Conservation (phyloP, 2,113 vertebrate species). For the Mormyrus iriodes region DNA sequence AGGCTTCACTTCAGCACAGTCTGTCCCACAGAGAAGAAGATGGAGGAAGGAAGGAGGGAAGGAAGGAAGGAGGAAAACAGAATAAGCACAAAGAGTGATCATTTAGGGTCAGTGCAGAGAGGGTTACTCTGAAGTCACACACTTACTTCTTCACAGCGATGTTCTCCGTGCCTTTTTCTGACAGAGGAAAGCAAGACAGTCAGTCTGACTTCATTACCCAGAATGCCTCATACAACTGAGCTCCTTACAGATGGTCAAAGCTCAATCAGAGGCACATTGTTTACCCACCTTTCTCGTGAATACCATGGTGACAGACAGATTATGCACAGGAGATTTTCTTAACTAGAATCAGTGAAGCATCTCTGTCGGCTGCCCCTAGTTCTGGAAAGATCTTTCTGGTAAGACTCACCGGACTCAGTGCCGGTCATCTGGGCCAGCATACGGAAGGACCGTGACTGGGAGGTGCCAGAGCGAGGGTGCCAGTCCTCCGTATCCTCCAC, state of each 20-base stretch:
- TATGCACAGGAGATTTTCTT: background rate
- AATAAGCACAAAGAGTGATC: background rate
- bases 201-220: background rate
- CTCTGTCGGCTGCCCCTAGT: background rate
- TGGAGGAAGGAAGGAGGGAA: background rate
- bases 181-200: conserved; percentile 30
- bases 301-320: background rate
- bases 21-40: background rate
- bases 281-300: background rate
- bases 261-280: background rate
- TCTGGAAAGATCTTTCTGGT: background rate
- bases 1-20: background rate
- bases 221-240: background rate
- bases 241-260: background rate
- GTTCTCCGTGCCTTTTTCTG: conserved; percentile 76
- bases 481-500: conserved; percentile 96
- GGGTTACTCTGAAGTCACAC: conserved; percentile 6
- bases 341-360: background rate
- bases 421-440: conserved; percentile 95
- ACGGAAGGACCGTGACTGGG: conserved; percentile 90
- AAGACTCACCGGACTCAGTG: conserved; percentile 77
- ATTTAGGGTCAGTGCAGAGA: background rate
- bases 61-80: background rate
- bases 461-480: conserved; percentile 78
- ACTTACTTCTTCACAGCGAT: conserved; percentile 80